Conservation (phyloP, 2,113 vertebrate species). For the Calyptomena viridis region DNA sequence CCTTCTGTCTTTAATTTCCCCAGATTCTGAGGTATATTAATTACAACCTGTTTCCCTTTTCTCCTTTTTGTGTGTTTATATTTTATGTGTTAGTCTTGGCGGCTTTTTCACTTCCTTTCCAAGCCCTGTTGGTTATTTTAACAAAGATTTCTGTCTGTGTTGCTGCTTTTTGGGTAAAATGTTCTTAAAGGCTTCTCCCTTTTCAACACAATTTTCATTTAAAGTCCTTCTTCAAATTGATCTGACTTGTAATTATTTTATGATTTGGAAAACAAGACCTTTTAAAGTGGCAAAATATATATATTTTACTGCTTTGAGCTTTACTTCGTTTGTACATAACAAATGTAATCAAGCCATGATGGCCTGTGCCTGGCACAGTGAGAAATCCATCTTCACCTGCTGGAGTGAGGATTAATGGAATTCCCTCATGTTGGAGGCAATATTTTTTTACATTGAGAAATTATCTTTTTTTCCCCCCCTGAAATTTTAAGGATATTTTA, state of each 20-base stretch:
- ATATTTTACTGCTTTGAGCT: not conserved
- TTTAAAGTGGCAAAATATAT: not conserved
- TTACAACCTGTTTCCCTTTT: not conserved
- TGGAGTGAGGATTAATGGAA: not conserved
- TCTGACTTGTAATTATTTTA: not conserved
- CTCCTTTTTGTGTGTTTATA: not conserved
- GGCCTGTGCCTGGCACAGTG: not conserved
- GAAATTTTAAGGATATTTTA: not conserved
- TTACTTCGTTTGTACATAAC: not conserved
- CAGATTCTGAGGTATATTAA: not conserved
- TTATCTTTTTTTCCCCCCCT: not conserved
- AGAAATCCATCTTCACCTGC: slow-evolving; percentile 3
- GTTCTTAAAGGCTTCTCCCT: not conserved
- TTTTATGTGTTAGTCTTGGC: not conserved
- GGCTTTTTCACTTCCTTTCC: not conserved
- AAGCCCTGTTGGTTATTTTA: not conserved
- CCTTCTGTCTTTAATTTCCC: not conserved
- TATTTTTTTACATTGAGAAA: not conserved
- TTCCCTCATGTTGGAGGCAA: not conserved
- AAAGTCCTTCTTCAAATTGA: not conserved
- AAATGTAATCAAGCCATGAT: not conserved
- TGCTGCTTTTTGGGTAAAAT: not conserved
- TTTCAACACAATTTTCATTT: not conserved
- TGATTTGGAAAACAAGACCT: not conserved
- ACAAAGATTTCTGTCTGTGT: not conserved